Evolutionary conservation across 1,140 invertebrate genomes (phyloP).

Genomic region (Pygmarrhopalites habei): DNA sequence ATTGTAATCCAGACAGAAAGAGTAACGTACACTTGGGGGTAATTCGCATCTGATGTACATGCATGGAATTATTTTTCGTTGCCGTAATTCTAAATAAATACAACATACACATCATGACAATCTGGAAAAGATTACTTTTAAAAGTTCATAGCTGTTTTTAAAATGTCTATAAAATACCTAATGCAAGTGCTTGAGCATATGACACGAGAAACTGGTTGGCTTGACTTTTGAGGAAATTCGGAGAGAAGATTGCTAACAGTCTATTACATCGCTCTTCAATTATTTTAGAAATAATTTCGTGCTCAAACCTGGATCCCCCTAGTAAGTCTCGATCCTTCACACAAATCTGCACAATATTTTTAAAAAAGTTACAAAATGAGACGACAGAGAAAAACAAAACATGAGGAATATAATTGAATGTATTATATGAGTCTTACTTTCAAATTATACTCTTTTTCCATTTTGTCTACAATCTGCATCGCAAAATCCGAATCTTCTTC

Average conservation of each 20-base stretch:
- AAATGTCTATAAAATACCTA: slow-evolving; percentile 50
- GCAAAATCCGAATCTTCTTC: slow-evolving; percentile 60
- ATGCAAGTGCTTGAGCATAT: slow-evolving; percentile 63
- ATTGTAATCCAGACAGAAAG: slow-evolving; percentile 52
- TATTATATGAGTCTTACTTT: slow-evolving; percentile 55
- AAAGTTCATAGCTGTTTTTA: no score
- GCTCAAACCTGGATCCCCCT: slow-evolving; percentile 55
- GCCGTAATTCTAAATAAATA: slow-evolving; percentile 48
- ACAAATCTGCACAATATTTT: slow-evolving; percentile 51
- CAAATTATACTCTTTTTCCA: slow-evolving; percentile 55
- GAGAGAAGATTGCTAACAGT: slow-evolving; percentile 63
- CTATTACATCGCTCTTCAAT: slow-evolving; percentile 65
- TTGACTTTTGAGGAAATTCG: slow-evolving; percentile 59
- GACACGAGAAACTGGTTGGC: slow-evolving; percentile 63
- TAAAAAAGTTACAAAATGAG: background rate
- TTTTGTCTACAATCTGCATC: slow-evolving; percentile 51
- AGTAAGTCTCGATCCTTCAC: slow-evolving; percentile 60
- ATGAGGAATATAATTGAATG: no score
- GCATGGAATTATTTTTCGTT: slow-evolving; percentile 60
- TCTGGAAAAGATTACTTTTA: background rate
- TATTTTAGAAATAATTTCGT: slow-evolving; percentile 60
- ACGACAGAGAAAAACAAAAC: background rate
- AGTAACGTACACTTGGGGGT: slow-evolving; percentile 52
- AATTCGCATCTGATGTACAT: slow-evolving; percentile 51
- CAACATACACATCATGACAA: background rate